A percentile compares a stretch with the other conserved stretches of the same genome.
These are phyloP conservation scores for Cheirogaleus major DNA, from an alignment of 2,797 vertebrate species.

Conservation along the genomic window DNA sequence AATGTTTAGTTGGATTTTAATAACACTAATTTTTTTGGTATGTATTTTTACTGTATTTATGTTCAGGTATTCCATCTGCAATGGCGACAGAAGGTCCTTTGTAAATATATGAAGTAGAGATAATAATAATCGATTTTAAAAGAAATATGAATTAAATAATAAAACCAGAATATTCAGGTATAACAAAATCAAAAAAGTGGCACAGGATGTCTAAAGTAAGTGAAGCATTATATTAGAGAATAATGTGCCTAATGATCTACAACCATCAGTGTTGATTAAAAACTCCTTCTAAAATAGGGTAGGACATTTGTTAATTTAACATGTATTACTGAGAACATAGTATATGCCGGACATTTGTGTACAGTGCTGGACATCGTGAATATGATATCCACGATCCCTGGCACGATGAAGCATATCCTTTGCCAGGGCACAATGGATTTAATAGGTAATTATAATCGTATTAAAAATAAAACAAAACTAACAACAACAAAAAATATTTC, in stretches of 20 bases:
- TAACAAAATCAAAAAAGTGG: not conserved
- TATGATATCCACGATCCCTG: not conserved
- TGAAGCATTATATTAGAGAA: not conserved
- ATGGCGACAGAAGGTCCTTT: not conserved
- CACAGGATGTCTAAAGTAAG: not conserved
- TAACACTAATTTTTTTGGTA: not conserved
- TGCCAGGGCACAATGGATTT: not conserved
- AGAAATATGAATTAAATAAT: not conserved
- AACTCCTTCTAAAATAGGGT: not conserved
- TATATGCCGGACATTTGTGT: not conserved
- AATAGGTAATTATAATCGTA: not conserved
- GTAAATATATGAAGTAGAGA: not conserved
- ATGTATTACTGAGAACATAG: not conserved
- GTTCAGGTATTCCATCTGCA: not conserved
- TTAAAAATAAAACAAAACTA: not conserved
- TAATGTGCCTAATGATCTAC: not conserved
- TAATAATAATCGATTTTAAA: not conserved
- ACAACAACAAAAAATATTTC: not conserved
- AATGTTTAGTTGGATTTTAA: not conserved
- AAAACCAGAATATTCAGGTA: not conserved
- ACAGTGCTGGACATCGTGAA: not conserved
- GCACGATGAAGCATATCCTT: not conserved
- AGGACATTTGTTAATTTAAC: not conserved
- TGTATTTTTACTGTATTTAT: not conserved
- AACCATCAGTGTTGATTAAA: not conserved